Base-by-base conservation (phyloP, 2,113 vertebrate genomes). In the Apodemus sylvaticus region DNA sequence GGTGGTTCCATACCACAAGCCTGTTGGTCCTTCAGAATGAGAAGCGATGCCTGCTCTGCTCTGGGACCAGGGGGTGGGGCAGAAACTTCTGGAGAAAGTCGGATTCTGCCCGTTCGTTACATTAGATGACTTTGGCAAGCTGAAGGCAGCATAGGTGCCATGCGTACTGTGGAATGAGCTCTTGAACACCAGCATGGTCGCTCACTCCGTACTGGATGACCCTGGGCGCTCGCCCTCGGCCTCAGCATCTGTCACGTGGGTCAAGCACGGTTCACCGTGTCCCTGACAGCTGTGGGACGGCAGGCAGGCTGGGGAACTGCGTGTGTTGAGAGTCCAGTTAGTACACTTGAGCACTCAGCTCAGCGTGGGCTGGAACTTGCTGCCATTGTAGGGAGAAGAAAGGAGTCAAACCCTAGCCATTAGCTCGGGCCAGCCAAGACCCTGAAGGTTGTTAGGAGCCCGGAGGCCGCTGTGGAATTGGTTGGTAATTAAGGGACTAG, bases 401-500 rank as follows among this genome's bases (percentile, higher is more conserved):
- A 70, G 51, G 0, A 82, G 74, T n/a, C 82, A 70, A 83, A 22
- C 53, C 51, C 51, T 5, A 83, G 85, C 14, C 29, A 77, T 17
- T 24, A 62, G 89, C 45, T 53, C 2, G 0, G 62, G 76, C 31
- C n/a, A 55, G 70, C 70, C 4, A 55, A 86, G 53, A 94, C 58
- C 60, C 55, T 86, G 92, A 86, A 26, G 87, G 77, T 42, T 68
- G 85, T 81, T 48, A 89, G 9, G 1, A 3, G 86, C 95, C 93
- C 87, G 5, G 31, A 92, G 93, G 85, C 93, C 86, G 74, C 87
- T 14, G 62, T 29, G 76, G 90, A 42, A 85, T 62, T 29, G 58
- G 76, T 42, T 11, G 20, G 86, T 62, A 82, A 85, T 93, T 96
- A 94, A 95, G 39, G 91, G 66, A 62, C 71, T 4, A 71, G 94